Base-by-base conservation (phyloP, 2,113 vertebrate genomes). In the Crotophaga sulcirostris region DNA sequence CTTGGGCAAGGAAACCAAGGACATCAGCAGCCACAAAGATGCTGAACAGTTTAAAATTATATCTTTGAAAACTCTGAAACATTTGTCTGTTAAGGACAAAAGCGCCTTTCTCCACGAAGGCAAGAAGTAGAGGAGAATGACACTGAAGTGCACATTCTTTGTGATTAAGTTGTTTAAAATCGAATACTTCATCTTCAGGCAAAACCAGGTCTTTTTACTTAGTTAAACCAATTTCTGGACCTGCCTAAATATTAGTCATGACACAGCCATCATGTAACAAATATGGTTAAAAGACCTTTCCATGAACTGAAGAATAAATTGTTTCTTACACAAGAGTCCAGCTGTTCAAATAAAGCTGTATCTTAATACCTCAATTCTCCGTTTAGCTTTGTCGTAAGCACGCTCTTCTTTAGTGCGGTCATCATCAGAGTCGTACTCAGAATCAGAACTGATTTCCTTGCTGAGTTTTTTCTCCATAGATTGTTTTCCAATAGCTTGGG, bases 361-460 rank as follows among this genome's bases (percentile, higher is more conserved):
- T 75, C 55, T 24, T 12, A 47, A 62, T 98, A 99, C 99, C 99
- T 99, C 99, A 38, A 99, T 99, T 87, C 99, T 99, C 93, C 98
- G 98, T 93, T 99, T 99, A 38, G 99, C 99, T 92, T 98, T 98
- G 96, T 99, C 99, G 23, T 99, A 99, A 36, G 98, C 98, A 7
- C 96, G 97, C 94, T 99, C 99, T 91, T 99, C 99, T 97, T 99
- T 99, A 54, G 98, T 99, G 81, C 98, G 98, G 15, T 99, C 99
- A 10, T 99, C 99, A 6, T 99, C 99, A 1, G 99, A 99, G 29
- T 99, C 99, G 2, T 98, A 99, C 51, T 98, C 99, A 1, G 98
- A 99, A 90, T 99, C 99, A 7, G 99, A 99, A 94, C 99, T 99
- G 0, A 97, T 85, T 55, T 99, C 99, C 96, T 98, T 99, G 90